These are phyloP conservation scores for Phlogophora meticulosa DNA, from an alignment of 2,888 invertebrate species.

Conservation along the genomic window DNA sequence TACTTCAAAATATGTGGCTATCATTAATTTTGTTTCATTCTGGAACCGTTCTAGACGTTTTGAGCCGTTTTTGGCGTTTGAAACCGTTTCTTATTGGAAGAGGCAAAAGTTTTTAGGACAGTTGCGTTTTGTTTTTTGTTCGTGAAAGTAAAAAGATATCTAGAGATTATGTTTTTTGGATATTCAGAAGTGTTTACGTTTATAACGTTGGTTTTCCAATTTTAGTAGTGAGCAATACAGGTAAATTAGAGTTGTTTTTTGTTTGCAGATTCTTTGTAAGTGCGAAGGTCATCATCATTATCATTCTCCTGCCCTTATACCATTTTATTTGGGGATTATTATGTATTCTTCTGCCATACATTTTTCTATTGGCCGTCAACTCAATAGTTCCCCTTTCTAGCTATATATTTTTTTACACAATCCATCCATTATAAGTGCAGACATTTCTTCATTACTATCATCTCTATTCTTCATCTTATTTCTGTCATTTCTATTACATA, in stretches of 20 bases:
- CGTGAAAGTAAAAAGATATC: not conserved
- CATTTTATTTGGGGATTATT: no score
- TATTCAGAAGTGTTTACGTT: not conserved
- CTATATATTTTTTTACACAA: no score
- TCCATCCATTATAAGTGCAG: no score
- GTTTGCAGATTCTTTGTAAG: no score
- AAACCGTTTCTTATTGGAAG: not conserved
- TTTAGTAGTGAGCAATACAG: not conserved
- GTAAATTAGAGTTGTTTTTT: not conserved
- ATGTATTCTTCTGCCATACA: no score
- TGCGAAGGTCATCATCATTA: no score
- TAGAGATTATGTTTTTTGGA: slow-evolving; percentile 4
- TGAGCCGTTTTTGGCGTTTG: slow-evolving; percentile 10
- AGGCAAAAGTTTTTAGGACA: not conserved
- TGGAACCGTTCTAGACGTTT: not conserved
- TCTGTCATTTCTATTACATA: no score
- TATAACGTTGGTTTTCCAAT: not conserved
- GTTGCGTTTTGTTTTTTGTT: slow-evolving; percentile 9
- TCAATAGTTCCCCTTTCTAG: no score
- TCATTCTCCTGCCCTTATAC: no score
- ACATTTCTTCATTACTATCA: no score
- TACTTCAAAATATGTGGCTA: slow-evolving; percentile 39
- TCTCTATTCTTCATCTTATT: no score
- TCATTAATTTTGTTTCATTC: slow-evolving; percentile 43
- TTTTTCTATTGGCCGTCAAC: no score